Evolutionary conservation across 2,888 invertebrate species (phyloP).

Genomic region (Xanthorhoe spadicearia): DNA sequence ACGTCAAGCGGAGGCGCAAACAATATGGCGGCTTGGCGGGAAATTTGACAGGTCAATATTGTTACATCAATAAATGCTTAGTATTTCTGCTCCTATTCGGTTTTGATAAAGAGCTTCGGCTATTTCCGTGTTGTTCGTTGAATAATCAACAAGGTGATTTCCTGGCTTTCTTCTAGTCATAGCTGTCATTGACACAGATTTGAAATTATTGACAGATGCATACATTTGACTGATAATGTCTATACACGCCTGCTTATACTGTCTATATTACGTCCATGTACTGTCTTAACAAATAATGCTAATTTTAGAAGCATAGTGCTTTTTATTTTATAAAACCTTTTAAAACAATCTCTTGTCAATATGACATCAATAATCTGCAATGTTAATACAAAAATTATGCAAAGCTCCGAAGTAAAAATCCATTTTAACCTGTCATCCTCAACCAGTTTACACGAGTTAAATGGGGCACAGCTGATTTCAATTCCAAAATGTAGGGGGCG

Average conservation of each 20-base stretch:
- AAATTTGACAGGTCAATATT: slow-evolving; percentile 71
- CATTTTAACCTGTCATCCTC: neutral
- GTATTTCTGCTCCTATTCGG: slow-evolving; percentile 4
- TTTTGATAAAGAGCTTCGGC: neutral
- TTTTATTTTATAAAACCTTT: too few relatives aligned
- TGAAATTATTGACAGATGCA: neutral
- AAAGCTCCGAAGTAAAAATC: neutral
- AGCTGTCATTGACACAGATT: neutral
- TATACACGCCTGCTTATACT: too few relatives aligned
- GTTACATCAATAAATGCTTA: slow-evolving; percentile 20
- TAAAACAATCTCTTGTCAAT: too few relatives aligned
- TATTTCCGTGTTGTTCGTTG: slow-evolving; percentile 2
- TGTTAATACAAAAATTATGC: neutral
- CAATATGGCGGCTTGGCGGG: slow-evolving; percentile 72
- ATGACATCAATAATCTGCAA: neutral
- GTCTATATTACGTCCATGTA: too few relatives aligned
- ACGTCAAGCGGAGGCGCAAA: slow-evolving; percentile 70
- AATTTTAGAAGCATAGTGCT: too few relatives aligned
- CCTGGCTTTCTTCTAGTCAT: neutral
- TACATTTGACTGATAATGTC: neutral
- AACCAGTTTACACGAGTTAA: slow-evolving; percentile 51
- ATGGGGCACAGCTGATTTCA: slow-evolving; percentile 73
- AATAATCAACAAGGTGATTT: neutral
- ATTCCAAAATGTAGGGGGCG: slow-evolving; percentile 58
- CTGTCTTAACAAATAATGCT: too few relatives aligned